phyloP scores from a whole-genome alignment of 1,140 invertebrate genomes.

The Akabosia matsudoensis region DNA sequence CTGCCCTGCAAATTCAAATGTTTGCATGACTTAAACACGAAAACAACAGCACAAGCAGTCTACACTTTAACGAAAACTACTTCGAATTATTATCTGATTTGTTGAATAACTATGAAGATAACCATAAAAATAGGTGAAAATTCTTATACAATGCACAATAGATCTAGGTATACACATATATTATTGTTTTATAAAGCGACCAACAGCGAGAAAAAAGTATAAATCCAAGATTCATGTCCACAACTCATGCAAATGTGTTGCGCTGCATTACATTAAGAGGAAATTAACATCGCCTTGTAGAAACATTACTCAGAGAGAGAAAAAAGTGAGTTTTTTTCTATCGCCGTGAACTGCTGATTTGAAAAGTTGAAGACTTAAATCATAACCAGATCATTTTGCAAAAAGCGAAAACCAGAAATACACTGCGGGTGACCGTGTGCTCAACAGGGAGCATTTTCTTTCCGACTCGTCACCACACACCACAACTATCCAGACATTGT shows the following conservation, averaged over 20 bases:
- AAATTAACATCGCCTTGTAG: conserved; percentile 15
- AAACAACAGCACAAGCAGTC: too few relatives aligned
- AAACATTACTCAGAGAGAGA: not conserved
- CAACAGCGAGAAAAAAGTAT: not conserved
- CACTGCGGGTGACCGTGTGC: conserved; percentile 6
- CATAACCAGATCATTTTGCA: conserved; percentile 23
- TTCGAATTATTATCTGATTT: too few relatives aligned
- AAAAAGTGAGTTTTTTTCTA: too few relatives aligned
- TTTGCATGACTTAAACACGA: too few relatives aligned
- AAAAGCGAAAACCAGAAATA: conserved; percentile 11
- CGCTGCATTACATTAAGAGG: conserved; percentile 17
- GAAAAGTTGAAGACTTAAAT: conserved; percentile 24
- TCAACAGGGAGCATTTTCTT: not conserved
- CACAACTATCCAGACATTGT: not conserved
- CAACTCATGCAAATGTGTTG: conserved; percentile 23
- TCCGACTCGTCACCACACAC: not conserved
- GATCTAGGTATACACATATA: too few relatives aligned
- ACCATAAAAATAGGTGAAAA: too few relatives aligned
- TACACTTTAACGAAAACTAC: too few relatives aligned
- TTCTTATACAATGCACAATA: too few relatives aligned
- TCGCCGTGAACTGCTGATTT: not conserved
- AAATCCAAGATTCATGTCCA: conserved; percentile 6
- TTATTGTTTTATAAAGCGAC: not conserved
- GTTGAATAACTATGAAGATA: too few relatives aligned
- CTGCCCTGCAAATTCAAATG: too few relatives aligned